These are phyloP conservation scores for Heliconius cydno DNA, from an alignment of 2,888 invertebrate genomes.

Conservation along the genomic window DNA sequence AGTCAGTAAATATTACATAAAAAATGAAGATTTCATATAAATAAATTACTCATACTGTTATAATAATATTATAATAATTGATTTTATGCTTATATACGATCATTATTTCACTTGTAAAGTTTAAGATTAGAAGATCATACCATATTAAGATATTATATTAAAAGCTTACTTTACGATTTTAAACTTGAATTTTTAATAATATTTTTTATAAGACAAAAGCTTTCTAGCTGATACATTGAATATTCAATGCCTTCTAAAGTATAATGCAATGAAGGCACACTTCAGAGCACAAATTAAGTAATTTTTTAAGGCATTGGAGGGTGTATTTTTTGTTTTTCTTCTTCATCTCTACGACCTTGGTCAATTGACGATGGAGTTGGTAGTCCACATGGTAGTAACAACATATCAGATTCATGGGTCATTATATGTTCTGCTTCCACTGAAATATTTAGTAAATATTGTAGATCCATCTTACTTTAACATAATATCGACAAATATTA, in stretches of 20 bases:
- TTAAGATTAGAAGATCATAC: not conserved
- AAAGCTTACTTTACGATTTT: not conserved
- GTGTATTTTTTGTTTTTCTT: slow-evolving; percentile 86
- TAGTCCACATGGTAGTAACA: slow-evolving; percentile 89
- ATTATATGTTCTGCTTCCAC: slow-evolving; percentile 92
- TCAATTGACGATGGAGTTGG: slow-evolving; percentile 90
- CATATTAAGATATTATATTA: not conserved
- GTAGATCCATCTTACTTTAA: not conserved
- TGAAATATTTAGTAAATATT: slow-evolving; percentile 46
- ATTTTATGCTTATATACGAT: not conserved
- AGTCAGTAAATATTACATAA: not conserved
- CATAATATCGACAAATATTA: no score
- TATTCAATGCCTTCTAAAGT: slow-evolving; percentile 38
- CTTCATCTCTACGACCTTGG: slow-evolving; percentile 84
- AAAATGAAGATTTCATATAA: not conserved
- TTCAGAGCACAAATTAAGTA: slow-evolving; percentile 22
- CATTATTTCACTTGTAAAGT: not conserved
- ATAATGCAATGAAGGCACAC: slow-evolving; percentile 46
- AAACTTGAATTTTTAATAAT: slow-evolving; percentile 6
- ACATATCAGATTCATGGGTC: slow-evolving; percentile 87
- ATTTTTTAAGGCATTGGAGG: slow-evolving; percentile 77
- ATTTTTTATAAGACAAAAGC: slow-evolving; percentile 27
- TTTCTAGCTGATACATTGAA: slow-evolving; percentile 36
- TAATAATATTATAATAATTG: not conserved
- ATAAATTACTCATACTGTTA: not conserved